Evolutionary conservation across 2,888 invertebrate species (phyloP).

Genomic region (Aquatica leii): DNA sequence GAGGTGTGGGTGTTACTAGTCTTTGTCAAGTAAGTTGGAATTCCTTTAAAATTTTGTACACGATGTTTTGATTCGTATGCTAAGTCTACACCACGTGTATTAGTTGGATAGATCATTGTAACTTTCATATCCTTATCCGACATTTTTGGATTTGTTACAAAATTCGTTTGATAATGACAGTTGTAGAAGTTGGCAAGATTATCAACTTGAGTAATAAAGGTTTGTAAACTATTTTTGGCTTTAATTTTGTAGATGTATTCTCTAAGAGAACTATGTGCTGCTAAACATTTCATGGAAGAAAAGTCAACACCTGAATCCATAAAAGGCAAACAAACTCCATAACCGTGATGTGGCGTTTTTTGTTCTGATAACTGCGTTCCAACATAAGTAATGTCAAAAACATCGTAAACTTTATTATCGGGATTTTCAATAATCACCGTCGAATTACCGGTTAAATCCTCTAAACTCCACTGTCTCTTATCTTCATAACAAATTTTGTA

Average conservation of each 20-base stretch:
- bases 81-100: background rate
- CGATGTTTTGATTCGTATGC: background rate
- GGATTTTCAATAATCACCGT: constrained; percentile 51
- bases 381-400: constrained; percentile 50
- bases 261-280: constrained; percentile 52
- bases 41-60: background rate
- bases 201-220: no score
- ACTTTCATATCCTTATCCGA: background rate
- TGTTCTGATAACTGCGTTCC: constrained; percentile 56
- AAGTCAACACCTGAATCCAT: constrained; percentile 41
- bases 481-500: constrained; percentile 58
- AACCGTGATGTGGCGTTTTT: constrained; percentile 44
- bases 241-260: constrained; percentile 53
- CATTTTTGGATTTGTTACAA: constrained; percentile 9
- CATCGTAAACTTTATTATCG: constrained; percentile 50
- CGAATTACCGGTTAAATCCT: constrained; percentile 50
- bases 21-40: background rate
- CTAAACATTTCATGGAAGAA: constrained; percentile 44
- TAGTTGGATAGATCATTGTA: background rate
- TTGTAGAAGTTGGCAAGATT: no score
- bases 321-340: constrained; percentile 45
- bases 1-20: constrained; percentile 46
- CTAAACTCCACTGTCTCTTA: constrained; percentile 48
- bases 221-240: no score
- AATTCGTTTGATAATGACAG: constrained; percentile 18